Evolutionary conservation across 2,113 vertebrate genomes (phyloP), one percentile per base, ranked within the genome.

Genomic region (Tragelaphus buxtoni): DNA sequence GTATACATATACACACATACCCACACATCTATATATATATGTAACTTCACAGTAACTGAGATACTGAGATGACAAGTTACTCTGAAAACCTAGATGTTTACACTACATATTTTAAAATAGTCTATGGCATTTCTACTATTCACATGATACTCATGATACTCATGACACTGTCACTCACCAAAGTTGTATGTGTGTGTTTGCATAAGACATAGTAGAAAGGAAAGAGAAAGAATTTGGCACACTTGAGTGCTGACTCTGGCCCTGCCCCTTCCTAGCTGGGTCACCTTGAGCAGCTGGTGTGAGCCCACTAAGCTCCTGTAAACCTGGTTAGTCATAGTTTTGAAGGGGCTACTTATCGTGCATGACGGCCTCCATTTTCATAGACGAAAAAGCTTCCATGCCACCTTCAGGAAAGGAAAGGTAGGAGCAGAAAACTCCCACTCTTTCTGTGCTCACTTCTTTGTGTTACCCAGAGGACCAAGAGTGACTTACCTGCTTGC

Each of bases 91-190:
- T 97, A 77, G 65, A 90, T 97, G 92, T 95, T 97, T 94, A 86
- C 1, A 63, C 92, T 92, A 7, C n/a, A 74, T 89, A 92, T 92
- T 97, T 97, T 97, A 85, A 97, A 95, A 96, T 42, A 95, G 42
- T 91, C 90, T 56, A 1, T 93, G 14, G 18, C 76, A 74, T 94
- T 93, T 94, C 93, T 96, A 22, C n/a, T 77, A 61, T 87, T 95
- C 56, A 65, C 28, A 4, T 28, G 47, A 32, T 89, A 30, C 72
- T 65, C 28, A 4, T 28, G 47, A 32, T 89, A n/a, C 72, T 65
- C 72, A n/a, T 51, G 90, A 95, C 80, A 77, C 87, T 93, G 65
- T 89, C 65, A 93, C 83, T 28, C 49, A 85, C 5, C n/a, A 74
- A 51, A 56, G 56, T 63, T 24, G n/a, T 58, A 4, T 61, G 28